phyloP scores from a whole-genome alignment of 1,140 invertebrate genomes.

The Drosophila orosa region DNA sequence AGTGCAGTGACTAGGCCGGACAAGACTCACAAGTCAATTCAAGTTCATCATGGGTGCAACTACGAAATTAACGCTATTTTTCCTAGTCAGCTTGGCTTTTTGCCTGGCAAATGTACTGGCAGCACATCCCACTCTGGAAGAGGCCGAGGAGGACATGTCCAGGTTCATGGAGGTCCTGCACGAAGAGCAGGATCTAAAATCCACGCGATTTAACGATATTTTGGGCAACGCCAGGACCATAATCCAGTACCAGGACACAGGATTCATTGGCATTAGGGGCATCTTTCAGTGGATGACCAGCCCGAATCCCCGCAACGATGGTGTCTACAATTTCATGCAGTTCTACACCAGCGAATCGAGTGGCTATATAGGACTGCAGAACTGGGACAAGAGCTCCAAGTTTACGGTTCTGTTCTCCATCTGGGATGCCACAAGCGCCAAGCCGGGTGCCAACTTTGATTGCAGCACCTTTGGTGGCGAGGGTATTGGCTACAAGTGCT shows the following conservation, averaged over 20 bases:
- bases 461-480: conserved; percentile 38
- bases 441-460: conserved; percentile 14
- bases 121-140: conserved; percentile 2
- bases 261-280: conserved; percentile 22
- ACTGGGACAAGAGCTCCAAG: conserved; percentile 41
- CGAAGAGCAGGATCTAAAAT: neutral
- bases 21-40: conserved; percentile 16
- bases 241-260: conserved; percentile 15
- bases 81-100: neutral
- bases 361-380: conserved; percentile 37
- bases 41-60: conserved; percentile 17
- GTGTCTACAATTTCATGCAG: conserved; percentile 38
- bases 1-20: neutral
- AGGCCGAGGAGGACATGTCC: conserved; percentile 30
- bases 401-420: conserved; percentile 32
- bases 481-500: conserved; percentile 37
- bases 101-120: neutral
- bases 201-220: conserved; percentile 24
- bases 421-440: conserved; percentile 29
- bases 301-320: conserved; percentile 27
- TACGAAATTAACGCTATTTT: neutral
- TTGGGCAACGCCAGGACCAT: conserved; percentile 30
- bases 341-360: conserved; percentile 34
- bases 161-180: conserved; percentile 24
- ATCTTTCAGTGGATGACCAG: conserved; percentile 49